Evolutionary conservation across 2,888 invertebrate genomes (phyloP).

Genomic region (Bombyx huttoni): DNA sequence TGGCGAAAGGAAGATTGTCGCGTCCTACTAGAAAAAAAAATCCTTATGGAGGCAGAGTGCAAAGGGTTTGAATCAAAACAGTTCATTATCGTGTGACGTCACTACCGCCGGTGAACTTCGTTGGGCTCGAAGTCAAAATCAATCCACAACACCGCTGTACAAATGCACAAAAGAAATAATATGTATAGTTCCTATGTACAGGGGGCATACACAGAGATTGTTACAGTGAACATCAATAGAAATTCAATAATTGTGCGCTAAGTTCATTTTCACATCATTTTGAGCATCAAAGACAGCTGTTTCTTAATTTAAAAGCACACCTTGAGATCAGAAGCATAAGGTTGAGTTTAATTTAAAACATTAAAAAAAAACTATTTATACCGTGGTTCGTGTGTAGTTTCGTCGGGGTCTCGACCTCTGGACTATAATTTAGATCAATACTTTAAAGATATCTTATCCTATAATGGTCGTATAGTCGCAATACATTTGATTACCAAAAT

Average conservation of each 20-base stretch:
- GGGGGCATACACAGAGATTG: conserved; percentile 54
- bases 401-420: too few species aligned
- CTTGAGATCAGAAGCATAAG: too few species aligned
- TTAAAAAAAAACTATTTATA: too few species aligned
- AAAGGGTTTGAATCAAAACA: not conserved
- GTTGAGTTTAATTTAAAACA: too few species aligned
- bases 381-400: too few species aligned
- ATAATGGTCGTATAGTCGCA: too few species aligned
- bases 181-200: conserved; percentile 48
- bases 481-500: too few species aligned
- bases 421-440: too few species aligned
- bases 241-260: conserved; percentile 67
- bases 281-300: conserved; percentile 69
- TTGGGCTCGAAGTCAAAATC: conserved; percentile 20
- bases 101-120: conserved; percentile 13
- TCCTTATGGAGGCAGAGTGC: too few species aligned
- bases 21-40: too few species aligned
- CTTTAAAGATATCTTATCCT: too few species aligned
- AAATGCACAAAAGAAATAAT: conserved; percentile 45
- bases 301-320: conserved; percentile 43
- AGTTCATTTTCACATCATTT: conserved; percentile 65
- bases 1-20: too few species aligned
- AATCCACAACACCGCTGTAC: conserved; percentile 47
- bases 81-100: not conserved
- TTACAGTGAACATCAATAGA: conserved; percentile 58